These are phyloP conservation scores for Drosophila phalerata DNA, from an alignment of 2,888 invertebrate species.

Conservation along the genomic window DNA sequence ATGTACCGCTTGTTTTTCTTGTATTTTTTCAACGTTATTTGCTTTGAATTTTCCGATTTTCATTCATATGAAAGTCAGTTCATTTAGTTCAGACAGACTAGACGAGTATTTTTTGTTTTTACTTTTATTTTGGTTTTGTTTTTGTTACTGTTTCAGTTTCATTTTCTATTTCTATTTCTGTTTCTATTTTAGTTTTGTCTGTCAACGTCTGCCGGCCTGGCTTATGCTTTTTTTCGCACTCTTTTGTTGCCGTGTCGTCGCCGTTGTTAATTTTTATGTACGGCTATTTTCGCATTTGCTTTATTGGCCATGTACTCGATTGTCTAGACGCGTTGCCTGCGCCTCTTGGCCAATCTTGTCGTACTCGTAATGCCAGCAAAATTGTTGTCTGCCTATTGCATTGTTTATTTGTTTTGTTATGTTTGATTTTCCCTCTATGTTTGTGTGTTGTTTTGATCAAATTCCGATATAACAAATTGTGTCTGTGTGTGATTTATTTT, in stretches of 20 bases:
- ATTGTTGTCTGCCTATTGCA: constrained; percentile 12
- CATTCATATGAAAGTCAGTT: constrained; percentile 60
- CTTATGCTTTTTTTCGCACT: constrained; percentile 53
- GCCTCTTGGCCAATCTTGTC: neutral
- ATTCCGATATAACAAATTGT: constrained; percentile 42
- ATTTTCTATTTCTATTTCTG: constrained; percentile 5
- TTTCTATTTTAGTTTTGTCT: constrained; percentile 36
- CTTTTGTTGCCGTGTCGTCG: constrained; percentile 71
- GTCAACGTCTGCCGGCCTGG: constrained; percentile 36
- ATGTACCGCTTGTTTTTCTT: constrained; percentile 5
- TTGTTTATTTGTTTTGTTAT: constrained; percentile 27
- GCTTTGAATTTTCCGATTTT: constrained; percentile 71
- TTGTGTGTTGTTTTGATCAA: constrained; percentile 55
- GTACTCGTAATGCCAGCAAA: neutral
- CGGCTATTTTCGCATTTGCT: constrained; percentile 73
- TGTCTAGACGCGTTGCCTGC: constrained; percentile 19
- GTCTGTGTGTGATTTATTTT: constrained; percentile 50
- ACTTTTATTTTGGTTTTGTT: constrained; percentile 40
- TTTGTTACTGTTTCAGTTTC: constrained; percentile 12
- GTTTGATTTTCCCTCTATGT: constrained; percentile 45
- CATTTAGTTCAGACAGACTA: constrained; percentile 48
- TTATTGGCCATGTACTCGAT: constrained; percentile 66
- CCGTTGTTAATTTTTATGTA: constrained; percentile 74
- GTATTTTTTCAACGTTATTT: constrained; percentile 46
- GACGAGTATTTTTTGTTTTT: constrained; percentile 27